Conservation (phyloP, 2,888 invertebrate genomes). For the Shargacucullia verbasci region DNA sequence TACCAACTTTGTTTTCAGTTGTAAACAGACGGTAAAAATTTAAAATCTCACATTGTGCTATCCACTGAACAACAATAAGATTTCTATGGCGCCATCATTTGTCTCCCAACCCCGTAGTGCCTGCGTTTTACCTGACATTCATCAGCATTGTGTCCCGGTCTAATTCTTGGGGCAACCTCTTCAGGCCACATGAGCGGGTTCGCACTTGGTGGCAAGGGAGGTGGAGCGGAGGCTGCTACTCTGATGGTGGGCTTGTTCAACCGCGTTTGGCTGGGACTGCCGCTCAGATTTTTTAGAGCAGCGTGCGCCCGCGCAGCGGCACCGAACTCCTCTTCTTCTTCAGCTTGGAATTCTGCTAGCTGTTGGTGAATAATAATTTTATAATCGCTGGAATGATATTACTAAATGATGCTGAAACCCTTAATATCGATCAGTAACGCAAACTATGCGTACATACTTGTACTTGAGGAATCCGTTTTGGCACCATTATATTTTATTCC, state of each 20-base stretch:
- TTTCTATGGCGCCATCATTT: too few species aligned
- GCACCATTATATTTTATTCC: too few species aligned
- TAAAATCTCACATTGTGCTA: too few species aligned
- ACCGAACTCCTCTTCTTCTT: conserved; percentile 80
- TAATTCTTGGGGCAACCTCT: conserved; percentile 70
- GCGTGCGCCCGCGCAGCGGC: conserved; percentile 59
- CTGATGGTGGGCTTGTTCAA: conserved; percentile 56
- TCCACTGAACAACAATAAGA: too few species aligned
- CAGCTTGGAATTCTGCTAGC: conserved; percentile 84
- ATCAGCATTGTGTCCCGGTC: conserved; percentile 74
- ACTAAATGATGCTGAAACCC: too few species aligned
- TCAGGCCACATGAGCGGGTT: conserved; percentile 78
- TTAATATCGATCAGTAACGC: too few species aligned
- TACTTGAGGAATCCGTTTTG: too few species aligned
- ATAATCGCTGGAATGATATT: too few species aligned
- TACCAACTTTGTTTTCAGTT: too few species aligned
- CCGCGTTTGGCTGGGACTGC: conserved; percentile 32
- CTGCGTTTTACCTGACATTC: conserved; percentile 75
- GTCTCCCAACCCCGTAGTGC: too few species aligned
- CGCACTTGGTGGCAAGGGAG: conserved; percentile 71
- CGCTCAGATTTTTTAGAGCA: conserved; percentile 29
- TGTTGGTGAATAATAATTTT: conserved; percentile 40
- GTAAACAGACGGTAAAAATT: too few species aligned
- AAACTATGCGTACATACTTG: too few species aligned
- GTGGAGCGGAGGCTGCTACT: conserved; percentile 76